Conservation (phyloP, 2,888 invertebrate genomes). For the Drosophila nr. perissopoda region DNA sequence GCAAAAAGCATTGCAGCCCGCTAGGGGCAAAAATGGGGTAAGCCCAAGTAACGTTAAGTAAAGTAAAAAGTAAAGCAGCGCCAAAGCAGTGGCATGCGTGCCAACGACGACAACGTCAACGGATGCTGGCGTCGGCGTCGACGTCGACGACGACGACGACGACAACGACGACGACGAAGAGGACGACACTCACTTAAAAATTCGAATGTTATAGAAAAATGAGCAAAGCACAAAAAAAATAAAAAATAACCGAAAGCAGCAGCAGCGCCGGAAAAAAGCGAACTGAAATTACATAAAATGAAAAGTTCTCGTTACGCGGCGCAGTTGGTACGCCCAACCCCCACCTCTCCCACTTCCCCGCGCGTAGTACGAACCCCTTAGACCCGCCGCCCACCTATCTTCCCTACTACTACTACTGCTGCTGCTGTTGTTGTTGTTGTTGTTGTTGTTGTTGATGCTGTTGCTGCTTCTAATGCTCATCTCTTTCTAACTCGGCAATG, state of each 20-base stretch:
- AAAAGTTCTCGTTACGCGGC: slow-evolving; percentile 80
- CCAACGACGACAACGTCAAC: slow-evolving; percentile 12
- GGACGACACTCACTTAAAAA: slow-evolving; percentile 75
- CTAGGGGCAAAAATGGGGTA: slow-evolving; percentile 63
- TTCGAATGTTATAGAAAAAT: slow-evolving; percentile 80
- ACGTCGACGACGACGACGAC: slow-evolving; percentile 4
- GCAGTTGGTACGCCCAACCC: slow-evolving; percentile 59
- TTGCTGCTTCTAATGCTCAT: slow-evolving; percentile 82
- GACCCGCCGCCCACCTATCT: background rate
- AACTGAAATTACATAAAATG: slow-evolving; percentile 78
- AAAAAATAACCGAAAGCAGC: slow-evolving; percentile 23
- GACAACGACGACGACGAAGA: slow-evolving; percentile 17
- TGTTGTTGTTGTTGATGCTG: slow-evolving; percentile 44
- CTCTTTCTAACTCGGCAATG: slow-evolving; percentile 84
- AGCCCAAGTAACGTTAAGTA: slow-evolving; percentile 36
- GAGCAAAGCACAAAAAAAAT: slow-evolving; percentile 71
- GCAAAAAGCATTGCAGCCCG: slow-evolving; percentile 53
- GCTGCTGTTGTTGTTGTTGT: slow-evolving; percentile 3
- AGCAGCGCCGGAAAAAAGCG: slow-evolving; percentile 57
- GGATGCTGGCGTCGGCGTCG: background rate
- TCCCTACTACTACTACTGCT: slow-evolving; percentile 15
- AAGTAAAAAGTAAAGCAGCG: slow-evolving; percentile 16
- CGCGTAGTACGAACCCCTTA: slow-evolving; percentile 3
- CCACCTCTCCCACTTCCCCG: background rate
- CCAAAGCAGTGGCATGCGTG: slow-evolving; percentile 14